Evolutionary conservation across 2,888 invertebrate genomes (phyloP).

Genomic region (Ditylenchus weischeri): DNA sequence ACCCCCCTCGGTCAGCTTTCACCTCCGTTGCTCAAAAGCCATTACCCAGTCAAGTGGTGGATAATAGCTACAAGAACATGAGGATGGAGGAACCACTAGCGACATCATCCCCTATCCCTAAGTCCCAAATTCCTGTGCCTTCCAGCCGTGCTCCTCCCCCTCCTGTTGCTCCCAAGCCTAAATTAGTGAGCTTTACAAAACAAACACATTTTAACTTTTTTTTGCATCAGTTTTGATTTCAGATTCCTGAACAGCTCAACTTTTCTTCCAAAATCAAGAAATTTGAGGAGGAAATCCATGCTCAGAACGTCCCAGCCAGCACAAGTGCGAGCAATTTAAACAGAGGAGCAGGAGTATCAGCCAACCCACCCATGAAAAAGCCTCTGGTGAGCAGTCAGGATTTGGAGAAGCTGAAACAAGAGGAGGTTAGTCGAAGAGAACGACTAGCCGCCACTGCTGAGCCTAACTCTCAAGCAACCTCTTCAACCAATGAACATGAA

Average conservation of each 20-base stretch:
- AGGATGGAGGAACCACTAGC: constrained; percentile 27
- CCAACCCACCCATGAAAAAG: constrained; percentile 32
- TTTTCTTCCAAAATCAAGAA: constrained; percentile 90
- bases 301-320: constrained; percentile 2
- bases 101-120: constrained; percentile 36
- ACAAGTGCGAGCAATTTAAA: not conserved
- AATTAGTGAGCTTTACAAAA: constrained; percentile 25
- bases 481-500: constrained; percentile 13
- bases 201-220: constrained; percentile 12
- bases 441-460: constrained; percentile 12
- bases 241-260: constrained; percentile 72
- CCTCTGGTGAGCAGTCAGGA: constrained; percentile 34
- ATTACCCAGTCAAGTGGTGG: too few relatives aligned
- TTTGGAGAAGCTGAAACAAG: constrained; percentile 29
- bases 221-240: not conserved
- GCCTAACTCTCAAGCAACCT: not conserved
- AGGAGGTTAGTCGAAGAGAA: constrained; percentile 24
- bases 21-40: too few relatives aligned
- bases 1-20: too few relatives aligned
- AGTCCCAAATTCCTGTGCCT: constrained; percentile 22
- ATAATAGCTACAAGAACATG: too few relatives aligned
- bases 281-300: constrained; percentile 82
- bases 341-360: constrained; percentile 9
- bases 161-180: constrained; percentile 40
- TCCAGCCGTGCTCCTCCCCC: constrained; percentile 26